Base-by-base conservation (phyloP, 2,888 invertebrate species). In the Clistopyga incitator region DNA sequence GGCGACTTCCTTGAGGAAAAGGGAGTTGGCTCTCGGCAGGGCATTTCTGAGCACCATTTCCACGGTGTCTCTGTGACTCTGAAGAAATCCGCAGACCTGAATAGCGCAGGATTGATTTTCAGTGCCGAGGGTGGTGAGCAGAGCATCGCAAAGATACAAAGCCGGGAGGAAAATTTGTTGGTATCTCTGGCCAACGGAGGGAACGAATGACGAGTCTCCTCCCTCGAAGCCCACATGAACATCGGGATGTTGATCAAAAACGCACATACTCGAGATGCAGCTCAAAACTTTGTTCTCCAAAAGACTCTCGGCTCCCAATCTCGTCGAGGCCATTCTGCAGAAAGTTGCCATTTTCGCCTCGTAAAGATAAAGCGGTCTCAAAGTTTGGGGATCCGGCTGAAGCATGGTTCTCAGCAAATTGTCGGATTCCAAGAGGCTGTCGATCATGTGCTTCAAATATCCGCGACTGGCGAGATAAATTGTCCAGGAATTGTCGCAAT, bases 331-430 rank as follows among this genome's bases (percentile, higher is more conserved):
- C 88, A 97, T 94, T 89, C 96, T 95, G 72, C 95, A 94, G 20
- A 98, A 94, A 86, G 97, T 95, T 50, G 97, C 95, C 96, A 98
- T 96, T 94, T 97, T 97, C 0, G 98, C 96, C 92, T 98, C 97
- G 93, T 97, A 98, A 18, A 98, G 95, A 94, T 97, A 98, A 0
- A 98, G 93, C 0, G 96, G 96, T 78, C 97, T 95, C 59, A 98
- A 94, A 2, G 95, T 96, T 68, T 95, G 95, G 0, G 96, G 96
- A 85, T 94, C 95, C 15, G 95, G 95, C 88, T 96, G 96, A 61
- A 97, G 90, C n/a, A 96, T 95, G 3, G 94, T 94, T 75, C 94
- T 94, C 23, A 98, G 92, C 23, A 96, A 95, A 64, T 95, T 95
- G 90, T 98, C 97, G 47, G 97, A 96, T 81, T 96, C 96, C 82